Percentiles rank a stretch among this genome's conserved stretches.
phyloP scores from a whole-genome alignment of 2,888 invertebrate genomes.

The Troilus luridus region DNA sequence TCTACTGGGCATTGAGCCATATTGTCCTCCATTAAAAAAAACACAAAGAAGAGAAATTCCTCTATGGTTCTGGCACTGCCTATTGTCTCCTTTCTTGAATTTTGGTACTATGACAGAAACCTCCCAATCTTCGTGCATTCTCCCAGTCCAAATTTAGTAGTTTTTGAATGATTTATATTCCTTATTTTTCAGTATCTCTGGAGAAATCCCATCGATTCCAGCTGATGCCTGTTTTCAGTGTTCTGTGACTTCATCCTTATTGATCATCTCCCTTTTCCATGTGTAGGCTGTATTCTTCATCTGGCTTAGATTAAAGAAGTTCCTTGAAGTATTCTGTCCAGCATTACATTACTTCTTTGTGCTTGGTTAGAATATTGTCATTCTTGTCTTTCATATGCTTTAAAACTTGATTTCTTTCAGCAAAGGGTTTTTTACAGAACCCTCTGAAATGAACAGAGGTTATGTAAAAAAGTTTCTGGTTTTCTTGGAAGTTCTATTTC shows the following conservation, averaged over 20 bases:
- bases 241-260: slow-evolving; percentile 68
- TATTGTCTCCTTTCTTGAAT: no score
- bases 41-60: no score
- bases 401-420: slow-evolving; percentile 49
- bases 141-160: no score
- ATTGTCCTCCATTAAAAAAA: no score
- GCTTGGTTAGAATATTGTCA: not conserved
- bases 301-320: not conserved
- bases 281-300: not conserved
- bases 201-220: not conserved
- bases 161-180: no score
- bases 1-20: no score
- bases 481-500: not conserved
- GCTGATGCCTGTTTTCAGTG: not conserved
- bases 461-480: slow-evolving; percentile 53
- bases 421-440: no score
- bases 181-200: no score
- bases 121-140: no score
- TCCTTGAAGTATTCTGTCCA: slow-evolving; percentile 37
- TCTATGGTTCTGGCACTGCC: no score
- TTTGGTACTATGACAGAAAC: no score
- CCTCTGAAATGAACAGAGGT: slow-evolving; percentile 50
- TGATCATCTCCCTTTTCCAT: not conserved
- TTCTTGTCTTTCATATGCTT: slow-evolving; percentile 38
- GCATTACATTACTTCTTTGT: slow-evolving; percentile 9